A percentile compares a stretch with the other conserved stretches of the same genome.
Conservation (phyloP, 1,140 invertebrate genomes). For the Drosophila sp. region DNA sequence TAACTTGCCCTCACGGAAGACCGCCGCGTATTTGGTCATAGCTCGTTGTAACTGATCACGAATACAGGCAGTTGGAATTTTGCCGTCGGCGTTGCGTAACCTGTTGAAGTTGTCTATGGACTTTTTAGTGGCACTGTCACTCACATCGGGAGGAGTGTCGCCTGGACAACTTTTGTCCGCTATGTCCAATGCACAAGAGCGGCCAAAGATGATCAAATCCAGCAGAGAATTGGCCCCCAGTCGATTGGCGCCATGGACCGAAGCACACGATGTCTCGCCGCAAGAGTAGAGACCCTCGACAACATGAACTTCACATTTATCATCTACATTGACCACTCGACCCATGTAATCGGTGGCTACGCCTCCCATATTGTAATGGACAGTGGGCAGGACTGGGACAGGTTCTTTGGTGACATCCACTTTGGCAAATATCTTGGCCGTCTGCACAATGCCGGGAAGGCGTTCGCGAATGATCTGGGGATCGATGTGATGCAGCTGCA, state of each 20-base stretch:
- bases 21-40: constrained; percentile 99
- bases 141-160: constrained; percentile 89
- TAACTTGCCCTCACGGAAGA: constrained; percentile 95
- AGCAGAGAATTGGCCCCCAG: constrained; percentile 98
- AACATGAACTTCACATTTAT: constrained; percentile 88
- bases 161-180: constrained; percentile 91
- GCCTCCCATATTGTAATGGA: constrained; percentile 99
- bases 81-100: constrained; percentile 91
- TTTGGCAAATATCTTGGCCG: constrained; percentile 98
- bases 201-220: constrained; percentile 98
- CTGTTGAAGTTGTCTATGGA: constrained; percentile 96
- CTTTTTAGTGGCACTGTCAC: constrained; percentile 93
- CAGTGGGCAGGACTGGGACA: constrained; percentile 98
- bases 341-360: constrained; percentile 98
- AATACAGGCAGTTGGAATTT: constrained; percentile 92
- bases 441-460: constrained; percentile 93
- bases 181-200: constrained; percentile 97
- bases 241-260: constrained; percentile 98
- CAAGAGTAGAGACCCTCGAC: constrained; percentile 90
- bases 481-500: constrained; percentile 98
- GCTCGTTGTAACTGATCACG: constrained; percentile 96
- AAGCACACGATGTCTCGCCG: constrained; percentile 90
- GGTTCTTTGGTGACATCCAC: constrained; percentile 98
- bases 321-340: constrained; percentile 88
- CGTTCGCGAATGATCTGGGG: constrained; percentile 93